These are phyloP conservation scores for Pogonognathellus flavescens DNA, from an alignment of 1,140 invertebrate species.

Conservation along the genomic window DNA sequence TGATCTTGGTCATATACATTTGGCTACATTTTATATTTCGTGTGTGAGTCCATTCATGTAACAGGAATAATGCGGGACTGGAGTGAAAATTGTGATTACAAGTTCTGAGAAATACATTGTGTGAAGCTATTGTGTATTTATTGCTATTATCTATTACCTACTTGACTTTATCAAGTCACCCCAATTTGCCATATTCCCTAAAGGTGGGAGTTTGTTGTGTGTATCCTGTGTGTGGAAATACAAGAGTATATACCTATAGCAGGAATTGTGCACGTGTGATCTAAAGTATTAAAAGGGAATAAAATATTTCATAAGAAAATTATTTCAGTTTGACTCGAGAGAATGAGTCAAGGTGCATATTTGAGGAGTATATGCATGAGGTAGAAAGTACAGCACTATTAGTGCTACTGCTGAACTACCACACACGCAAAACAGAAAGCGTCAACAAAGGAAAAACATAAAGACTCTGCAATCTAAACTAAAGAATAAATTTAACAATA, in stretches of 20 bases:
- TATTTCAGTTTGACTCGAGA: not conserved
- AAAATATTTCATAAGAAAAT: not conserved
- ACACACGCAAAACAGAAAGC: conserved; percentile 23
- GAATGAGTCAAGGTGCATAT: not conserved
- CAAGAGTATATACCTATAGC: too few relatives aligned
- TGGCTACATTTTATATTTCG: too few relatives aligned
- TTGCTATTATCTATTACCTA: not conserved
- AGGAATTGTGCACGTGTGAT: conserved; percentile 20
- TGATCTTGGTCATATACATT: too few relatives aligned
- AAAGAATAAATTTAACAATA: conserved; percentile 39
- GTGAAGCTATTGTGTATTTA: too few relatives aligned
- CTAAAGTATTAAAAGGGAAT: conserved; percentile 20
- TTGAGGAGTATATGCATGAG: not conserved
- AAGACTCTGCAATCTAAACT: conserved; percentile 34
- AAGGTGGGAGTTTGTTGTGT: not conserved
- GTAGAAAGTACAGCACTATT: not conserved
- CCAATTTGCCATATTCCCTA: conserved; percentile 22
- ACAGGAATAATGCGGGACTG: too few relatives aligned
- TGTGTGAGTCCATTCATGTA: too few relatives aligned
- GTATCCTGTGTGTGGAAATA: too few relatives aligned
- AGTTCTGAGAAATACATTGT: not conserved
- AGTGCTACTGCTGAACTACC: not conserved
- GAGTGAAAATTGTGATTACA: not conserved
- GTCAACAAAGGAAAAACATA: conserved; percentile 29
- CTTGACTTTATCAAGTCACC: conserved; percentile 30